phyloP scores from a whole-genome alignment of 2,797 vertebrate species.

The Garrulus glandarius region DNA sequence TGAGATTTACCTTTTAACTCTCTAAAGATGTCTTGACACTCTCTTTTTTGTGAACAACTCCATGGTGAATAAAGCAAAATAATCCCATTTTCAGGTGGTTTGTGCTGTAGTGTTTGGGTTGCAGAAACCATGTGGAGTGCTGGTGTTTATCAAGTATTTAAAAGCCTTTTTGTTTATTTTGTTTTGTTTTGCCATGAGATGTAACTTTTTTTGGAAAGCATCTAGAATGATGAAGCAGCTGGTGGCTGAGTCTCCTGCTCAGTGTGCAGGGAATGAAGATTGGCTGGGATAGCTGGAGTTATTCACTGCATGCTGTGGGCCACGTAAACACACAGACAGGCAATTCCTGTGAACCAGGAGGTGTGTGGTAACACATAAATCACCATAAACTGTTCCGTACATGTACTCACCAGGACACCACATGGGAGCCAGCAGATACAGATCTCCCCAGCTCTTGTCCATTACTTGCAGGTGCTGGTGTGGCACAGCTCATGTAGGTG shows the following conservation, averaged over 20 bases:
- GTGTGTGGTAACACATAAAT: background rate
- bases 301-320: background rate
- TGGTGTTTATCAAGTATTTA: background rate
- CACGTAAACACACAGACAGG: background rate
- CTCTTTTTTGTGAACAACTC: background rate
- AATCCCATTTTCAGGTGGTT: background rate
- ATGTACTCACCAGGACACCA: accelerated
- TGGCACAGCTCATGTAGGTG: background rate
- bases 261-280: background rate
- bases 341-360: background rate
- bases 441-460: background rate
- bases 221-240: background rate
- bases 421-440: background rate
- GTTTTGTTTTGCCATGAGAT: background rate
- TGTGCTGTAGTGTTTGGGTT: background rate
- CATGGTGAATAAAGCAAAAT: background rate
- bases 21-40: background rate
- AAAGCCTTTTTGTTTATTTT: background rate
- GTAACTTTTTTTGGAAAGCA: background rate
- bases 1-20: background rate
- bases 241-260: background rate
- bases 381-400: background rate
- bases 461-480: background rate
- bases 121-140: background rate
- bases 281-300: background rate